These are phyloP conservation scores for Mycalesis mineus DNA, from an alignment of 2,888 invertebrate species.

Conservation along the genomic window DNA sequence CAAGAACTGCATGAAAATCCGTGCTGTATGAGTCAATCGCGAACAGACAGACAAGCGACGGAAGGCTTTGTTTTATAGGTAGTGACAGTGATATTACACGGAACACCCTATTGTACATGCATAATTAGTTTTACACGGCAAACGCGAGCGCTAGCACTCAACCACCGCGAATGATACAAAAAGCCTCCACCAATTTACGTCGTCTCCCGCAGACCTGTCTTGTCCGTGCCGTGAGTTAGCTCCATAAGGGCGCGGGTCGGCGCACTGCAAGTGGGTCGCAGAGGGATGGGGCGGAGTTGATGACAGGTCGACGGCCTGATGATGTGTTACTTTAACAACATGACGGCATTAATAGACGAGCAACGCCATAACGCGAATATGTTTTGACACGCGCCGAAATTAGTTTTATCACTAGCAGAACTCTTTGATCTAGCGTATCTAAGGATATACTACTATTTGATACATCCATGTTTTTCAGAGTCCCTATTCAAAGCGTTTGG, in stretches of 20 bases:
- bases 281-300: conserved; percentile 32
- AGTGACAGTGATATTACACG: no score
- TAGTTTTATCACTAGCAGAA: no score
- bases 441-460: no score
- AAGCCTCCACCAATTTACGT: conserved; percentile 3
- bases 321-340: conserved; percentile 19
- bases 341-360: neutral
- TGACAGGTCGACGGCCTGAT: conserved; percentile 32
- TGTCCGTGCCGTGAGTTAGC: conserved; percentile 43
- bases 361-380: neutral
- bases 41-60: no score
- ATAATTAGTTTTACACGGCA: neutral
- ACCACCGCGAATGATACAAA: neutral
- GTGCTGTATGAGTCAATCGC: no score
- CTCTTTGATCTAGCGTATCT: no score
- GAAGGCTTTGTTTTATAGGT: no score
- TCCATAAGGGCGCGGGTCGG: conserved; percentile 44
- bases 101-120: no score
- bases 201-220: conserved; percentile 19
- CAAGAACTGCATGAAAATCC: no score
- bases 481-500: no score
- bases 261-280: conserved; percentile 53
- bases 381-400: neutral
- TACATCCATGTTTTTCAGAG: no score
- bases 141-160: neutral